phyloP scores from a whole-genome alignment of 2,797 vertebrate genomes.

The Darevskia mixta region DNA sequence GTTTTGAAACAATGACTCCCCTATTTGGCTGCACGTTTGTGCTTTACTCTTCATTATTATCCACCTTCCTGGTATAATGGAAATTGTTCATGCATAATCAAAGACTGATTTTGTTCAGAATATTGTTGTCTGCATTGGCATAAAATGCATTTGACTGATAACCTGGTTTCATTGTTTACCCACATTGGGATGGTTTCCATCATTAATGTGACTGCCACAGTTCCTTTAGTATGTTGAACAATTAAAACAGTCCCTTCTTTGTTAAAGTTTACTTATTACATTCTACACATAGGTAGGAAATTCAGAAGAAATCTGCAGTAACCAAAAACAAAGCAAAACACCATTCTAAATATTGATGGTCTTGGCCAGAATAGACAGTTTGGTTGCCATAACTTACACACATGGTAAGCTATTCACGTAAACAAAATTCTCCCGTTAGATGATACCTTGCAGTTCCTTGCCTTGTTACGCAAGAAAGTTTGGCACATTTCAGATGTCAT shows the following conservation, averaged over 20 bases:
- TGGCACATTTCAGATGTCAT: background rate
- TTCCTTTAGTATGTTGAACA: background rate
- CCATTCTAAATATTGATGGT: slow-evolving; percentile 4
- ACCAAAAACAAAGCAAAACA: background rate
- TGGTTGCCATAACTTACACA: slow-evolving; percentile 9
- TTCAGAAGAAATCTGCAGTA: background rate
- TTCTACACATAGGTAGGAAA: background rate
- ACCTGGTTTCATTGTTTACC: background rate
- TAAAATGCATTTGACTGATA: background rate
- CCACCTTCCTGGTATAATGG: background rate
- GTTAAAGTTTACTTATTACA: background rate
- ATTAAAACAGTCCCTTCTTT: background rate
- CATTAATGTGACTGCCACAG: background rate
- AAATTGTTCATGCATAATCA: background rate
- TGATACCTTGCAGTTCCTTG: slow-evolving; percentile 3
- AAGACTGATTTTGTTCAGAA: background rate
- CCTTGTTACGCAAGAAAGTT: slow-evolving; percentile 7
- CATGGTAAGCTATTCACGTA: background rate
- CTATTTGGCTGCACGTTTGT: background rate
- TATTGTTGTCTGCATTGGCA: background rate
- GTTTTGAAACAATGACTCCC: background rate
- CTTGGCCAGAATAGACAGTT: background rate
- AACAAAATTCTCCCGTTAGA: slow-evolving; percentile 17
- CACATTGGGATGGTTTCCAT: background rate
- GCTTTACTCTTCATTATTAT: background rate